Evolutionary conservation across 2,888 invertebrate genomes (phyloP).

Genomic region (Acleris holmiana): DNA sequence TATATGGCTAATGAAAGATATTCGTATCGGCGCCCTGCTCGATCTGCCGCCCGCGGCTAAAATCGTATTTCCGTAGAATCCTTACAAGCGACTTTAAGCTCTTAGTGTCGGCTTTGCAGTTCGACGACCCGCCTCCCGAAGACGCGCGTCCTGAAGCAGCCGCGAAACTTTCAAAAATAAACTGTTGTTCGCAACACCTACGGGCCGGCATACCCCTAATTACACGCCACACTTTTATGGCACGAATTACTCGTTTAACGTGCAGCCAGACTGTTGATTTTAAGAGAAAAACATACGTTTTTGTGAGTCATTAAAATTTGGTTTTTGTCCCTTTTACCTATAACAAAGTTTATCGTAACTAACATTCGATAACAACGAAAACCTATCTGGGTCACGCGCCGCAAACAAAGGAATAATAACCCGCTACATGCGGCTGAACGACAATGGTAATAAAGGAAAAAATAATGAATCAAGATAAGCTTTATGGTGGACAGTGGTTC

Average conservation of each 20-base stretch:
- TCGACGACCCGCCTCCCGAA: conserved; percentile 74
- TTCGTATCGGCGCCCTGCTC: conserved; percentile 58
- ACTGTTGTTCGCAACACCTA: conserved; percentile 56
- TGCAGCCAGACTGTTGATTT: conserved; percentile 52
- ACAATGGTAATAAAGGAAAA: conserved; percentile 65
- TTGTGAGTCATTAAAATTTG: neutral
- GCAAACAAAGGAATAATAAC: conserved; percentile 62
- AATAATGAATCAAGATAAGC: conserved; percentile 81
- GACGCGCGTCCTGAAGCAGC: conserved; percentile 61
- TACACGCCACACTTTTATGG: conserved; percentile 37
- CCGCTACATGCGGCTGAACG: conserved; percentile 63
- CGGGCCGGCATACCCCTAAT: conserved; percentile 28
- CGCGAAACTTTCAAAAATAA: conserved; percentile 61
- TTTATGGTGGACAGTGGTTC: conserved; percentile 75
- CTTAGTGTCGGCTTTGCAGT: conserved; percentile 80
- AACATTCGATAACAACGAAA: conserved; percentile 70
- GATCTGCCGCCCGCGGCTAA: conserved; percentile 67
- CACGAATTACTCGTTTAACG: conserved; percentile 53
- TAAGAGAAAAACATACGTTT: conserved; percentile 30
- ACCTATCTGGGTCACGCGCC: conserved; percentile 75
- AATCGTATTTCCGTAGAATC: conserved; percentile 84
- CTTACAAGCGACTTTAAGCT: conserved; percentile 82
- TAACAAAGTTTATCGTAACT: conserved; percentile 52
- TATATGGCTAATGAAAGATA: conserved; percentile 34
- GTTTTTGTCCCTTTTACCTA: conserved; percentile 53